A percentile compares a stretch with the other conserved stretches of the same genome.
Evolutionary conservation across 1,140 invertebrate species (phyloP).

Genomic region (Sipha flava): DNA sequence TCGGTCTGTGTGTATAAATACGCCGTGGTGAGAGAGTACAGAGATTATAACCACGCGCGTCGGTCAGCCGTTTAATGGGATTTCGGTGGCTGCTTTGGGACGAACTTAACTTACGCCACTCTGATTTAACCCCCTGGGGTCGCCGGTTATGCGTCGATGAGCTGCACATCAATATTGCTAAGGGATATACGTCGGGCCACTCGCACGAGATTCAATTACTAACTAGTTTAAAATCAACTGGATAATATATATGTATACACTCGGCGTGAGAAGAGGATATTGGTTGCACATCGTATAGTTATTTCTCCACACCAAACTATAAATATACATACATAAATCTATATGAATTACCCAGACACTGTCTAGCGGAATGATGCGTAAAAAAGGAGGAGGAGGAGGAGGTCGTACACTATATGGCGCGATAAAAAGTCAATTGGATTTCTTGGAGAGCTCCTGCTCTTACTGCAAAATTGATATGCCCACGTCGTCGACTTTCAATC

Average conservation of each 20-base stretch:
- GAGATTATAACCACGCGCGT: not conserved
- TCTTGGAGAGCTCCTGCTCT: not conserved
- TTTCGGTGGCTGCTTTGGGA: not conserved
- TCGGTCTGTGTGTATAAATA: not conserved
- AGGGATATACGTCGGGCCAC: not conserved
- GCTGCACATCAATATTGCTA: not conserved
- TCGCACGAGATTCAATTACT: not conserved
- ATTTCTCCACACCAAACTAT: too few species aligned
- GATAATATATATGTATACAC: not conserved
- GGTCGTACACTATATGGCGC: too few species aligned
- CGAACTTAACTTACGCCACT: not conserved
- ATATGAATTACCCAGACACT: too few species aligned
- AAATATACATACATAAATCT: too few species aligned
- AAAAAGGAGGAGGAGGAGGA: too few species aligned
- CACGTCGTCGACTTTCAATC: not conserved
- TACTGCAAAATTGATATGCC: slow-evolving; percentile 1
- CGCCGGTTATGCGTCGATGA: not conserved
- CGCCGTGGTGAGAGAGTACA: not conserved
- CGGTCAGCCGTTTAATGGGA: slow-evolving; percentile 8
- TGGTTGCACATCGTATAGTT: too few species aligned
- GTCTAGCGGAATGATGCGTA: too few species aligned
- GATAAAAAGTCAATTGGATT: slow-evolving; percentile 15
- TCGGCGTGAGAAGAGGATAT: not conserved
- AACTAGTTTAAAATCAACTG: not conserved
- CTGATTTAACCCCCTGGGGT: not conserved